Evolutionary conservation across 2,888 invertebrate species (phyloP).

Genomic region (Tuta absoluta): DNA sequence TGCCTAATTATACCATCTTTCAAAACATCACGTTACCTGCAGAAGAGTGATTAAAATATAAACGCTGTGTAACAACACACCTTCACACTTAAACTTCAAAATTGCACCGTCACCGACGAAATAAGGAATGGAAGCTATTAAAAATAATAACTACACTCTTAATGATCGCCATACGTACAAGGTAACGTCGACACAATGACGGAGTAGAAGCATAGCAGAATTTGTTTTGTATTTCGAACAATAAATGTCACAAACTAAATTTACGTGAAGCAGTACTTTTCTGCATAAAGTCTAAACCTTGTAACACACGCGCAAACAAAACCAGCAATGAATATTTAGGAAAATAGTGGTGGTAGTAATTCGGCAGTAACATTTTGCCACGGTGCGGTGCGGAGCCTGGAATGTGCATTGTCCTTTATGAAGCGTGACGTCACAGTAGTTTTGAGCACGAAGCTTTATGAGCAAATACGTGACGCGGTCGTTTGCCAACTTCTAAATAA

Average conservation of each 20-base stretch:
- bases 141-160: background rate
- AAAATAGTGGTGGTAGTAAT: background rate
- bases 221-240: too few relatives aligned
- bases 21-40: too few relatives aligned
- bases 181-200: too few relatives aligned
- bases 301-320: too few relatives aligned
- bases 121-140: background rate
- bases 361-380: background rate
- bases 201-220: too few relatives aligned
- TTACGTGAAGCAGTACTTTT: too few relatives aligned
- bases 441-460: conserved; percentile 8
- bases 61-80: background rate
- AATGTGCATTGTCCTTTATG: conserved; percentile 4
- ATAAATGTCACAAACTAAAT: too few relatives aligned
- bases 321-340: too few relatives aligned
- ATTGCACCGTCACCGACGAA: background rate
- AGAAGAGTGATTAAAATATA: background rate
- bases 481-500: background rate
- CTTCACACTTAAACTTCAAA: background rate
- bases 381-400: background rate
- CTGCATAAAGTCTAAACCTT: too few relatives aligned
- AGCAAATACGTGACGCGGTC: background rate
- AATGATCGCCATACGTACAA: background rate
- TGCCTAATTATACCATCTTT: too few relatives aligned
- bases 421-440: conserved; percentile 7